Base-by-base conservation (phyloP, 2,113 vertebrate species). In the Cynoglossus semilaevis region DNA sequence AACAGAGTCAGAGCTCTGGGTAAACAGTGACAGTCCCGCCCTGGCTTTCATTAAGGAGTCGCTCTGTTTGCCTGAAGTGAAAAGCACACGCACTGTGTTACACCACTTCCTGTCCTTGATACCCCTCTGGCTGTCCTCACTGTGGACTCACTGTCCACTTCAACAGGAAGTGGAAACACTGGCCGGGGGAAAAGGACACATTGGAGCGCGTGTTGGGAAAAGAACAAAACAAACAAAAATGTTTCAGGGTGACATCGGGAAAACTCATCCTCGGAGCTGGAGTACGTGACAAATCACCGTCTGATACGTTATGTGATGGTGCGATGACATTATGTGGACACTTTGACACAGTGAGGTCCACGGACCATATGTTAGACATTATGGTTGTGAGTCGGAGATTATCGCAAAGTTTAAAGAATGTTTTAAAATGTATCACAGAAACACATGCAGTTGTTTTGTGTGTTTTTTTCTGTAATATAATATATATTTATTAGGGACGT, bases 1-100 rank as follows among this genome's bases (percentile, higher is more conserved):
- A 45, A 55, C 56, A 74, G 59, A 38, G 58, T 34, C 63, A 0
- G 9, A 64, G 62, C 56, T 67, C 65, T 69, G 62, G 51, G 74
- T 79, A 87, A 86, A 87, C 85, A 84, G 75, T 78, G 85, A 87
- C 85, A 84, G 75, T 78, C 74, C 81, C 77, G 57, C 85, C 87
- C 88, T 79, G 77, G 58, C 54, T 83, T 88, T 88, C 74, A 85
- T 84, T 83, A 82, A 74, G 70, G 78, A 77, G 74, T 63, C 8
- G 43, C 80, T 79, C 67, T 58, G 70, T 86, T 84, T 80, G 63
- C 64, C 79, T 77, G 63, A 17, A 41, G 41, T 29, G 43, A 53
- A 74, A 70, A 82, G 9, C 74, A 78, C 77, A 84, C 63, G 79
- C 53, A 38, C 46, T 13, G 42, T 35, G 8, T 36, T 41, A 65